Percentiles rank a stretch among this genome's conserved stretches.
Evolutionary conservation across 2,113 vertebrate genomes (phyloP).

Genomic region (Rattus norvegicus): DNA sequence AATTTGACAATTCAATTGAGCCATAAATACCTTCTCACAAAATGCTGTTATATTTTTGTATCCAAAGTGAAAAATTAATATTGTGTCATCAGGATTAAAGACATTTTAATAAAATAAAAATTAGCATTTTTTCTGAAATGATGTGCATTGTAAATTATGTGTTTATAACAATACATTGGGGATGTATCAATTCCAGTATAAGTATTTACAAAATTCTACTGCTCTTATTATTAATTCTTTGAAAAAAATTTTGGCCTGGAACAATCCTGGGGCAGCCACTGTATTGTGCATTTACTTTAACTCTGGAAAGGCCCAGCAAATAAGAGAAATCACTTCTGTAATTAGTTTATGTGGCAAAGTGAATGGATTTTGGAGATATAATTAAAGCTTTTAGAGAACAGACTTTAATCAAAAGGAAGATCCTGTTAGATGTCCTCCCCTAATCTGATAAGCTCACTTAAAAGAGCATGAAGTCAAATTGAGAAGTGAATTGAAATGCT

Average conservation of each 20-base stretch:
- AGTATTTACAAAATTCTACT: neutral
- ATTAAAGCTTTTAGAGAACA: neutral
- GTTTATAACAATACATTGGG: neutral
- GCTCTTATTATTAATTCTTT: neutral
- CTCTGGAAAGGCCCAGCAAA: neutral
- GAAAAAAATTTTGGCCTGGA: neutral
- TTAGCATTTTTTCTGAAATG: neutral
- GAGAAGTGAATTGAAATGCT: neutral
- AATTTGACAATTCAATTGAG: neutral
- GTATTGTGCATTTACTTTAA: neutral
- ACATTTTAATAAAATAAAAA: slow-evolving; percentile 8
- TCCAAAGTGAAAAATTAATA: neutral
- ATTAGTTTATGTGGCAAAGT: neutral
- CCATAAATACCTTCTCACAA: neutral
- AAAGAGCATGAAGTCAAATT: neutral
- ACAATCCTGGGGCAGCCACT: neutral
- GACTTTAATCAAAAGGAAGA: slow-evolving; percentile 8
- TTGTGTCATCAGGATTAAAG: neutral
- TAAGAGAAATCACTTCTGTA: neutral
- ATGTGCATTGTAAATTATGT: neutral
- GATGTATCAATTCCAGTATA: neutral
- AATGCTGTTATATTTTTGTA: slow-evolving; percentile 1
- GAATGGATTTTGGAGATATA: slow-evolving; percentile 1
- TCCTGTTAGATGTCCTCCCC: neutral
- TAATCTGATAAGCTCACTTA: neutral